Evolutionary conservation across 2,797 vertebrate genomes (phyloP), one percentile per base, ranked within the genome.

Genomic region (Pseudochaenichthys georgianus): DNA sequence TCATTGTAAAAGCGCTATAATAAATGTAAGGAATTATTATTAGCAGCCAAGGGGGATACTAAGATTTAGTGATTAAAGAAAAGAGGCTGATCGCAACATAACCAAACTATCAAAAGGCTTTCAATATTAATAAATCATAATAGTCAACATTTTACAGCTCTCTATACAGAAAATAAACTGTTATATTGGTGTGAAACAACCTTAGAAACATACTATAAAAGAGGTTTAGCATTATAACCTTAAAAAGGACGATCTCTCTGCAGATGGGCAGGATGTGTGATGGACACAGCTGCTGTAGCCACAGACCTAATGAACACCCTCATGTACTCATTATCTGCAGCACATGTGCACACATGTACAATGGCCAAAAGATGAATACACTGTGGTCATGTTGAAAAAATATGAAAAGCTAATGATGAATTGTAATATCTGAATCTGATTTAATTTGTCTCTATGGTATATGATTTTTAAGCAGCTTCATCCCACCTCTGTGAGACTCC

Each of bases 21-120:
- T n/a, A n/a, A n/a, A n/a, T n/a, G n/a, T n/a, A n/a, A n/a, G n/a
- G n/a, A n/a, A n/a, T n/a, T n/a, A n/a, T n/a, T n/a, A n/a, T n/a
- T n/a, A n/a, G 54, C 46, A 78, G 65, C 51, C 65, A 74, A 65
- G 42, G 73, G 64, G 83, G 72, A 64, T 72, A 34, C 23, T 58
- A 65, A 76, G 64, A 84, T 80, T 28, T 55, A 74, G 23, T 62
- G 61, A 78, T 78, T 61, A 66, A 68, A 75, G 68, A 72, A 75
- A 72, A 58, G 47, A 75, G 43, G 57, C n/a, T 69, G 59, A 21
- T 70, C 55, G 46, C 64, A 79, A 68, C 52, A 78, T 70, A 57
- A 83, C 72, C 69, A 61, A 83, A 61, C 50, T n/a, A 69, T 46
- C 64, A 73, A 67, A 34, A 73, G 42, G 16, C 63, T 66, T n/a